Conservation (phyloP, 2,797 vertebrate genomes). For the Distichodus sexfasciatus region DNA sequence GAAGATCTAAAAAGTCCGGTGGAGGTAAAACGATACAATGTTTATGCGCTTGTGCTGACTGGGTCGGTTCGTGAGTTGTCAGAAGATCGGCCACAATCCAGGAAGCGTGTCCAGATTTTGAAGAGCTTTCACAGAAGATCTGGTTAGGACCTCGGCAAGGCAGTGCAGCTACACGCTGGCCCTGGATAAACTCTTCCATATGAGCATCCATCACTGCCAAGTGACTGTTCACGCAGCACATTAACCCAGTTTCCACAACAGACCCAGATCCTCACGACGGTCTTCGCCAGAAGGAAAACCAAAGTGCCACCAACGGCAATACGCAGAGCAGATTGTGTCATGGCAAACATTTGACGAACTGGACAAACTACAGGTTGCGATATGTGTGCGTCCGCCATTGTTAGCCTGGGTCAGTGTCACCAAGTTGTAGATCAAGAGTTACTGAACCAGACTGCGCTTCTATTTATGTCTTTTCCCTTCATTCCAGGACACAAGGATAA, state of each 20-base stretch:
- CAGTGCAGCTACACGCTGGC: conserved; percentile 13
- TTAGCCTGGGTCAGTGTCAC: not conserved
- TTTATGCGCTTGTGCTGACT: conserved; percentile 6
- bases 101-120: conserved; percentile 1
- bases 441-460: not conserved
- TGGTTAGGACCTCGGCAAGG: conserved; percentile 9
- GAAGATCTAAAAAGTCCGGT: conserved; percentile 5
- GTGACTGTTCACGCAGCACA: conserved; percentile 14
- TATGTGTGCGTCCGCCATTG: conserved; percentile 11
- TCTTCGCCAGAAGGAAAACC: not conserved
- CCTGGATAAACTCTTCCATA: conserved; percentile 31
- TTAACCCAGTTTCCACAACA: conserved; percentile 41
- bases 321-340: conserved; percentile 7
- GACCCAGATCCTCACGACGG: conserved; percentile 11
- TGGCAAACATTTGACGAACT: conserved; percentile 10
- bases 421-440: conserved; percentile 10
- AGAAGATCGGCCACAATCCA: not conserved
- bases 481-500: no score
- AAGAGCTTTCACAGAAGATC: conserved; percentile 21
- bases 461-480: no score
- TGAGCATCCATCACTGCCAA: not conserved
- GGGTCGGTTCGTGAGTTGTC: not conserved
- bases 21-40: conserved; percentile 1
- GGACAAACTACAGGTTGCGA: not conserved
- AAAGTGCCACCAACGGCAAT: conserved; percentile 19